Conservation (phyloP, 2,888 invertebrate species). For the Conomelus anceps region DNA sequence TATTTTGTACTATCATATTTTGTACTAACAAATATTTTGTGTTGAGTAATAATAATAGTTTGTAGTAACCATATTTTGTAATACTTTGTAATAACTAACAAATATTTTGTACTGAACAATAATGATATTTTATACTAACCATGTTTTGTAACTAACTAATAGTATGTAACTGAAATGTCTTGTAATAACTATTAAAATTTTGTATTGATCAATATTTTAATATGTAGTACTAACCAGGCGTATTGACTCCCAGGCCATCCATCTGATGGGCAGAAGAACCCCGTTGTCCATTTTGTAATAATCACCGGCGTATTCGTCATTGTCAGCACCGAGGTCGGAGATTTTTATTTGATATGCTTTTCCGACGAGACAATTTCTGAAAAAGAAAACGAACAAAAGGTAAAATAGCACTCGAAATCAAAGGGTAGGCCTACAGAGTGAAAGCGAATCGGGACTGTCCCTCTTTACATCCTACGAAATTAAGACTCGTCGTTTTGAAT, state of each 20-base stretch:
- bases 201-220: too few relatives aligned
- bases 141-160: too few relatives aligned
- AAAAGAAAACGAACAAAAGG: constrained; percentile 30
- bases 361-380: constrained; percentile 78
- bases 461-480: not conserved
- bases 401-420: not conserved
- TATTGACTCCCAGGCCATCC: constrained; percentile 87
- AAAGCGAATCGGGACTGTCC: not conserved
- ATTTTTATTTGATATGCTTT: constrained; percentile 75
- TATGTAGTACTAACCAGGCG: constrained; percentile 47
- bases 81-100: too few relatives aligned
- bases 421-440: not conserved
- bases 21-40: too few relatives aligned
- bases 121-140: too few relatives aligned
- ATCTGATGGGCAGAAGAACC: constrained; percentile 73
- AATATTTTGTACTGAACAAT: too few relatives aligned
- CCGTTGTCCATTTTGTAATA: constrained; percentile 76
- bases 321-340: constrained; percentile 78
- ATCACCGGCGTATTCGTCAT: constrained; percentile 68
- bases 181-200: too few relatives aligned
- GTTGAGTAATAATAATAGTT: too few relatives aligned
- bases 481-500: not conserved
- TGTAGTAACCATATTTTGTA: too few relatives aligned
- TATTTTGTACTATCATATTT: too few relatives aligned
- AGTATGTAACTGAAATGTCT: too few relatives aligned